phyloP scores from a whole-genome alignment of 2,797 vertebrate genomes.

The Hylomyscus alleni region DNA sequence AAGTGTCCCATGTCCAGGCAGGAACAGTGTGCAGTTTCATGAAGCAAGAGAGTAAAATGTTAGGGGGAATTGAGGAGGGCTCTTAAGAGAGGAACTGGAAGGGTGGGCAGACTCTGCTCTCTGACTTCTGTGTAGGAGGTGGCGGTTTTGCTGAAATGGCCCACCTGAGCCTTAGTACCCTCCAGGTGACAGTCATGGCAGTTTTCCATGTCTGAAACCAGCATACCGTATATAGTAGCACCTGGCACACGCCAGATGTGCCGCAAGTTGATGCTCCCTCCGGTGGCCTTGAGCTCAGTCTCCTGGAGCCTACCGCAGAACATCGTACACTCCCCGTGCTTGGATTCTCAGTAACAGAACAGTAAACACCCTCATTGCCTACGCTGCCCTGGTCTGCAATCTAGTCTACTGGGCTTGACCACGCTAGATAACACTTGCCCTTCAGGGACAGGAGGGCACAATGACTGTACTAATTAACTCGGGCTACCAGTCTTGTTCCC shows the following conservation, averaged over 20 bases:
- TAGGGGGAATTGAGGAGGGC: neutral
- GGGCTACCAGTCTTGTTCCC: neutral
- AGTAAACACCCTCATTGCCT: neutral
- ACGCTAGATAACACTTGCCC: neutral
- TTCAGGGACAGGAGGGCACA: neutral
- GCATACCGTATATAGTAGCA: neutral
- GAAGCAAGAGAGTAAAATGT: rapidly evolving
- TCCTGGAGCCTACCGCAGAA: neutral
- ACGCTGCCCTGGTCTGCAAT: neutral
- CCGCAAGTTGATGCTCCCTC: neutral
- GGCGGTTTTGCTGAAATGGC: neutral
- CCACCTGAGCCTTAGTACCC: neutral
- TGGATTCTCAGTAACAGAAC: neutral
- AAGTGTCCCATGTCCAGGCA: neutral
- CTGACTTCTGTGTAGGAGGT: neutral
- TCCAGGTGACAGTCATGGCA: neutral
- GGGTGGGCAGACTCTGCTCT: neutral
- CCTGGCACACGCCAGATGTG: neutral
- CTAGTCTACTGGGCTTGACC: neutral
- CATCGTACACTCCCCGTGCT: neutral
- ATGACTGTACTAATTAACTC: neutral
- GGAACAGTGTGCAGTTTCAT: neutral
- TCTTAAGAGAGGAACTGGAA: neutral
- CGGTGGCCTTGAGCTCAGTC: neutral
- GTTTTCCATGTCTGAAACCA: neutral